Conservation (phyloP, 2,797 vertebrate species). For the Geotrypetes seraphini region DNA sequence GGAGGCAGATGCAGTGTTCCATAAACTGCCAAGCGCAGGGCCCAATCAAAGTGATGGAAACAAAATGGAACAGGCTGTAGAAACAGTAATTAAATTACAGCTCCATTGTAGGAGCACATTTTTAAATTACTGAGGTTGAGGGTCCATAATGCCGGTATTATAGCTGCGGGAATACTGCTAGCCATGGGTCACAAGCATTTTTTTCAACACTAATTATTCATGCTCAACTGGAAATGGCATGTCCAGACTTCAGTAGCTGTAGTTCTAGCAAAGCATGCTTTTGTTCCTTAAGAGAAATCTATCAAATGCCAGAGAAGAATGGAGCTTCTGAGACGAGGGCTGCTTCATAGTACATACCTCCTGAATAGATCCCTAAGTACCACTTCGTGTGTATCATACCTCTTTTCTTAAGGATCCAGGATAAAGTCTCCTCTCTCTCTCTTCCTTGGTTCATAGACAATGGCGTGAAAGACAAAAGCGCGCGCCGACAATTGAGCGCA, state of each 20-base stretch:
- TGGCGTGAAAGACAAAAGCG: too few relatives aligned
- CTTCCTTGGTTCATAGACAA: too few relatives aligned
- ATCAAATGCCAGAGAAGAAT: constrained; percentile 32
- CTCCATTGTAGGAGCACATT: constrained; percentile 42
- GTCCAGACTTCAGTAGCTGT: constrained; percentile 37
- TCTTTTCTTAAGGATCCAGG: too few relatives aligned
- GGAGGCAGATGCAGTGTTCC: constrained; percentile 36
- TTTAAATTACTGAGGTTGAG: constrained; percentile 41
- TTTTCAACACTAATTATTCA: constrained; percentile 45
- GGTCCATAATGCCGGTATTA: constrained; percentile 40
- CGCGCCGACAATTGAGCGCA: too few relatives aligned
- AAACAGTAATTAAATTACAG: constrained; percentile 46
- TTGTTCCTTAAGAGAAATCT: constrained; percentile 42
- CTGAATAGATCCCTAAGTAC: too few relatives aligned
- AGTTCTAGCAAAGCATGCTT: constrained; percentile 39
- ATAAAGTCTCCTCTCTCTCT: too few relatives aligned
- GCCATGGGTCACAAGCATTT: constrained; percentile 39
- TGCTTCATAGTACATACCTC: constrained; percentile 29
- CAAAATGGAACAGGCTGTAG: constrained; percentile 41
- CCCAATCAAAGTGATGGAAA: constrained; percentile 43
- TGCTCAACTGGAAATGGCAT: constrained; percentile 46
- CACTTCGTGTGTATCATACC: too few relatives aligned
- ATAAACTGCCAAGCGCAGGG: constrained; percentile 29
- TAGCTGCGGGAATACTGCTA: constrained; percentile 42
- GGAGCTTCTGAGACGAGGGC: constrained; percentile 26